Evolutionary conservation across 2,888 invertebrate genomes (phyloP), one percentile per base, ranked within the genome.

Genomic region (Ophraella communa): DNA sequence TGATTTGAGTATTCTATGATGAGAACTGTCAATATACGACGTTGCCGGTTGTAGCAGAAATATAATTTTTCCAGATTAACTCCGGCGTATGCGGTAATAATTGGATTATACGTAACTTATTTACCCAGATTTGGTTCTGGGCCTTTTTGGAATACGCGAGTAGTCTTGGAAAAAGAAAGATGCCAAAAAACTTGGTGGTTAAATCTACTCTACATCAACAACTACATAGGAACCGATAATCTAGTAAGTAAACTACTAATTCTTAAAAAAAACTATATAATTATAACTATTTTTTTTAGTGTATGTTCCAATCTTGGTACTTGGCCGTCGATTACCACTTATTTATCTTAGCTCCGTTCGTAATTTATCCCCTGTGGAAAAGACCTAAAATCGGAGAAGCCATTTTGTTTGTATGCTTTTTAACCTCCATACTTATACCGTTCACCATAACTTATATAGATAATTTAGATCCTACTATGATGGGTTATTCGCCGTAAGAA

Each of bases 251-350:
- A n/a, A n/a, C n/a, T n/a, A n/a, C n/a, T n/a, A n/a, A n/a, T n/a
- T n/a, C n/a, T n/a, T n/a, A n/a, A n/a, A 24, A 17, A 44, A 5
- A 23, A n/a, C 3, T 45, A 18, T 17, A 45, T 17, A 18, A 8
- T 1, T 8, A 45, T 10, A 3, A 10, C 21, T 42, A 52, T 61
- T 65, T 24, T 18, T 71, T 74, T 60, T 83, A 89, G 89, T 90
- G 89, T 71, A 90, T 90, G 89, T 90, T 89, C 80, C 89, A 90
- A 79, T 88, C 90, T 0, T 90, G 90, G 90, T 90, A 89, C 73
- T 82, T 90, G 60, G 82, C 85, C 4, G 80, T 77, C 1, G 82
- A 81, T 70, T 81, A 78, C 27, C 82, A 82, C 62, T 66, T 82
- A 30, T 82, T 81, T 80, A 84, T 91, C 73, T 75, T 91, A 45